Evolutionary conservation across 2,797 vertebrate genomes (phyloP), one percentile per base, ranked within the genome.

Genomic region (Peromyscus melanophrys): DNA sequence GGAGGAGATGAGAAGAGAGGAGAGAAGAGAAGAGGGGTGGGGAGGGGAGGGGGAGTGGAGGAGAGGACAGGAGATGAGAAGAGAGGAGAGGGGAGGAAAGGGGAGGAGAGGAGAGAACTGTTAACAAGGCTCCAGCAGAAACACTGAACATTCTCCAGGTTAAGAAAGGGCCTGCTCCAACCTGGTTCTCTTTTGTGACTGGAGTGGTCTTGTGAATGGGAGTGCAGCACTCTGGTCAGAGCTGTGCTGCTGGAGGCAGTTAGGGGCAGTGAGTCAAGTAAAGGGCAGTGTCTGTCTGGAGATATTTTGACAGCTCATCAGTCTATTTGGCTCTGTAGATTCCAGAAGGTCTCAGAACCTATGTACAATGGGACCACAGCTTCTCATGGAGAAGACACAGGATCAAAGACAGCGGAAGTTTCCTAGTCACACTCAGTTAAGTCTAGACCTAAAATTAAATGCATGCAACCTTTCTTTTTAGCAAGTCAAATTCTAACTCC

Each of bases 381-480:
- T 91, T 92, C 73, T 86, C 55, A 71, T 31, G 71, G n/a, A 92
- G 83, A 12, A 86, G 90, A 37, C 52, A n/a, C 23, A 37, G 29
- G 77, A 55, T 71, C 9, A 75, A 87, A 55, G 61, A 29, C 0
- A 29, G 49, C 5, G 25, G 65, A 94, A 69, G 59, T 92, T 94
- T 88, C 2, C 16, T 57, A 34, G n/a, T 43, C 84, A 25, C 25
- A 55, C 5, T 90, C 31, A 75, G 76, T 85, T 76, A 89, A 27
- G 23, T 95, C 78, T 92, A 55, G 27, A 96, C 49, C 49, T 93
- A 55, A 95, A 81, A 46, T 87, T 65, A 84, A 49, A 73, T 73
- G 49, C 43, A 49, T 0, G 55, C 75, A 55, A 40, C 6, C 8
- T 37, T 76, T 81, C 57, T 34, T 88, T 83, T 75, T 31, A 78